Conservation (phyloP, 2,888 invertebrate species). For the Rhagium mordax region DNA sequence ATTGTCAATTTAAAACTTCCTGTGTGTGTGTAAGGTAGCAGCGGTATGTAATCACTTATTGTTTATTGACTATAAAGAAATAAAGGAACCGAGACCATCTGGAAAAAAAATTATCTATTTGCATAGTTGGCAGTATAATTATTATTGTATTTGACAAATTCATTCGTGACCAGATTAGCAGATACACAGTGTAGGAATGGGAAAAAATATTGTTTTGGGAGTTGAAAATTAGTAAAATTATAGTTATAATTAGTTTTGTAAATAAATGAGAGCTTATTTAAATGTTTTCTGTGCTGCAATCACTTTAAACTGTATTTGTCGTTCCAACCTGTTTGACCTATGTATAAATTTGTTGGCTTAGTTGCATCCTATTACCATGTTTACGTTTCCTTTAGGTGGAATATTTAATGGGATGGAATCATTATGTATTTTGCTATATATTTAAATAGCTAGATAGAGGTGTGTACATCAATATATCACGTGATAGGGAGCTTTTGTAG, state of each 20-base stretch:
- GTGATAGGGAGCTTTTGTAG: conserved; percentile 42
- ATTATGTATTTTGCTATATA: conserved; percentile 15
- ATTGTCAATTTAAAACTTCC: conserved; percentile 43
- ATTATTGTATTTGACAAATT: no score
- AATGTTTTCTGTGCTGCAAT: no score
- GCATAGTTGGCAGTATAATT: background rate
- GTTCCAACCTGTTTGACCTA: background rate
- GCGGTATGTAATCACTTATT: conserved; percentile 1
- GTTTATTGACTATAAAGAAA: background rate
- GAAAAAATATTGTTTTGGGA: no score
- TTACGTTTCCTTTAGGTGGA: background rate
- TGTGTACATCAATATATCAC: conserved; percentile 14
- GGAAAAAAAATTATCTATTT: background rate
- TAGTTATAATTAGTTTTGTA: no score
- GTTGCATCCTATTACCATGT: background rate
- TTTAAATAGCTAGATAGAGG: conserved; percentile 3
- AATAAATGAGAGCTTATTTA: no score
- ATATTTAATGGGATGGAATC: background rate
- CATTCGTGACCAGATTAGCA: no score
- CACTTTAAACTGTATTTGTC: no score
- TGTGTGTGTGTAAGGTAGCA: no score
- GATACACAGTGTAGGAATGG: no score
- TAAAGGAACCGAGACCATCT: background rate
- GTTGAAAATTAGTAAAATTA: no score
- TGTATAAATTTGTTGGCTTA: background rate